Evolutionary conservation across 2,113 vertebrate genomes (phyloP).

Genomic region (Ageneiosus marmoratus): DNA sequence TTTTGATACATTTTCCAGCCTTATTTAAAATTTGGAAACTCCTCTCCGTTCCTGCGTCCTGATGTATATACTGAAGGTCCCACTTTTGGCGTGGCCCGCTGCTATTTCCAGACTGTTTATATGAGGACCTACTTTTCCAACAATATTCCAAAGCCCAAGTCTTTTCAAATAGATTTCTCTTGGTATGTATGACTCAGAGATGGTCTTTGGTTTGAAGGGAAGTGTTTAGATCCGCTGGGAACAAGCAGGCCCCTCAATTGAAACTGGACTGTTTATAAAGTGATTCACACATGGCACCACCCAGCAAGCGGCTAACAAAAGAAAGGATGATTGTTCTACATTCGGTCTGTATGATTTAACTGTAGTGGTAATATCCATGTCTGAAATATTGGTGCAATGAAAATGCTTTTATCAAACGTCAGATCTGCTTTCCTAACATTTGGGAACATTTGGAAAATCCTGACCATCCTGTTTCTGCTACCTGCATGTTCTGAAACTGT

Average conservation of each 20-base stretch:
- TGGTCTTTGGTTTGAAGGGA: slow-evolving; percentile 6
- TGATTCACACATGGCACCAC: slow-evolving; percentile 20
- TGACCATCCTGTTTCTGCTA: not conserved
- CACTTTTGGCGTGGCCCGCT: not conserved
- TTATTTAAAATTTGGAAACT: not conserved
- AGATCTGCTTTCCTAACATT: not conserved
- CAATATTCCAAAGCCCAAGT: not conserved
- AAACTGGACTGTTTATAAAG: slow-evolving; percentile 33
- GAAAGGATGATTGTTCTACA: not conserved
- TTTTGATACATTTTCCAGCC: not conserved
- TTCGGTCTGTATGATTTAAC: not conserved
- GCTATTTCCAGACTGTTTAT: slow-evolving; percentile 36
- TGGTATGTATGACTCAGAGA: slow-evolving; percentile 32
- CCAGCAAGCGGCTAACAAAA: not conserved
- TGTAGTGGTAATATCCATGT: not conserved
- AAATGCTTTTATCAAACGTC: not conserved
- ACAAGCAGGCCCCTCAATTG: slow-evolving; percentile 17
- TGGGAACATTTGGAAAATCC: not conserved
- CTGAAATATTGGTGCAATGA: not conserved
- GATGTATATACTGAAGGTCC: not conserved
- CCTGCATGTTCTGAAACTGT: not conserved
- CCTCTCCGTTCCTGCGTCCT: not conserved
- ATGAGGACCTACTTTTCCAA: slow-evolving; percentile 19
- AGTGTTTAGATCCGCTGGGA: slow-evolving; percentile 27
- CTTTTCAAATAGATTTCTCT: not conserved